These are phyloP conservation scores for Lasioglossum leucozonium DNA, from an alignment of 2,888 invertebrate species.

Conservation along the genomic window DNA sequence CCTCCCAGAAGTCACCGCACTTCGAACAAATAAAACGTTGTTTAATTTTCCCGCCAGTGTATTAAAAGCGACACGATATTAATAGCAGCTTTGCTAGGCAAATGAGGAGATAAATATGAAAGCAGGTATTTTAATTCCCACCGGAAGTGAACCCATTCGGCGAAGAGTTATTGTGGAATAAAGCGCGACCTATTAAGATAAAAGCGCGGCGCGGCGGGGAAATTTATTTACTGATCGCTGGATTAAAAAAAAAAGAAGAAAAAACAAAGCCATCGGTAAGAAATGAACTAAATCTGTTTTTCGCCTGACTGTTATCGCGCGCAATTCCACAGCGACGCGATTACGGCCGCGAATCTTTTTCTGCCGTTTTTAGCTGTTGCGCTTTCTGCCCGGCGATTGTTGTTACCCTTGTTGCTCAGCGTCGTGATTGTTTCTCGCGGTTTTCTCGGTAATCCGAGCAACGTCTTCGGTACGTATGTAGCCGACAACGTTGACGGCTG, in stretches of 20 bases:
- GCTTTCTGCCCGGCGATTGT: not conserved
- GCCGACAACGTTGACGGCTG: slow-evolving; percentile 61
- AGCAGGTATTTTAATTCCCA: not conserved
- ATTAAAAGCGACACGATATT: not conserved
- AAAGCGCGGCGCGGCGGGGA: not conserved
- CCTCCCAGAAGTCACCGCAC: too few relatives aligned
- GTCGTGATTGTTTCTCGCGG: not conserved
- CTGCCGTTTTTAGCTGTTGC: not conserved
- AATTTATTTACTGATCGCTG: not conserved
- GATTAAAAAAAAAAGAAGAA: not conserved
- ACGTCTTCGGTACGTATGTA: slow-evolving; percentile 13
- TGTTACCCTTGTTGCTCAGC: not conserved
- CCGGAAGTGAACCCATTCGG: not conserved
- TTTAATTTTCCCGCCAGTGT: too few relatives aligned
- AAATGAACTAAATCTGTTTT: slow-evolving; percentile 2
- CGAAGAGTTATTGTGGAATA: not conserved
- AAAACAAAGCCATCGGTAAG: not conserved
- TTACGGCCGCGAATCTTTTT: not conserved
- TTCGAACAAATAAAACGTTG: too few relatives aligned
- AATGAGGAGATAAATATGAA: not conserved
- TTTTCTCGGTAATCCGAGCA: slow-evolving; percentile 4
- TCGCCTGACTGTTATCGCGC: not conserved
- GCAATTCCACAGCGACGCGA: not conserved
- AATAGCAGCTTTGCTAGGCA: not conserved
- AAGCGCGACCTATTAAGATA: not conserved